Evolutionary conservation across 2,888 invertebrate genomes (phyloP), one percentile per base, ranked within the genome.

Genomic region (Chromoteleia sp.): DNA sequence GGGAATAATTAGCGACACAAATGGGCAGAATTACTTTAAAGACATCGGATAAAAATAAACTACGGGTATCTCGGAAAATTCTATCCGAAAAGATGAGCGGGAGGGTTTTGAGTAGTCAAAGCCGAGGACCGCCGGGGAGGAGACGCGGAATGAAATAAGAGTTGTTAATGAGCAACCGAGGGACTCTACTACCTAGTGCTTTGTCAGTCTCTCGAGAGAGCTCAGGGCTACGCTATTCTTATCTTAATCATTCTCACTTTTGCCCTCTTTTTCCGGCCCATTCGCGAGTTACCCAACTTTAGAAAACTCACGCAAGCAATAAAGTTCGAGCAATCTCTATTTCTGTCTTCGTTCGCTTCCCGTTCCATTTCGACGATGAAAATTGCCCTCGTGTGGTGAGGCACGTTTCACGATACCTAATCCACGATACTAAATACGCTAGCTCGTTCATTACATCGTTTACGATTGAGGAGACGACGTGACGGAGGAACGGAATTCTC

Each of bases 91-190:
- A 82, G 68, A 68, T 52, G 70, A 73, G 52, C 39, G 56, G 19
- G 56, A 39, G 14, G 33, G 63, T 45, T 39, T 21, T 63, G 71
- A 30, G 29, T 39, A 61, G 36, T 50, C 33, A 41, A 48, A 71
- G 59, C 43, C 39, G 36, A 71, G 63, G 70, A 67, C 43, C 48
- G 41, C 29, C 33, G 29, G 36, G 45, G 65, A 63, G 52, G 50
- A 71, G 75, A 67, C 77, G 78, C 83, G 84, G 87, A 87, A 88
- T 88, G 88, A 88, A 89, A 89, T 88, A 87, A 89, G 87, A 87
- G 85, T 87, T 86, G 87, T 88, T 89, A 88, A 89, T 88, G 88
- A 89, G 88, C 81, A 82, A 84, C 84, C 83, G 74, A 74, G 85
- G 84, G 83, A 85, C 82, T 81, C 25, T 6, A 80, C 81, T 73